phyloP scores from a whole-genome alignment of 2,888 invertebrate genomes.

The Bibio marci region DNA sequence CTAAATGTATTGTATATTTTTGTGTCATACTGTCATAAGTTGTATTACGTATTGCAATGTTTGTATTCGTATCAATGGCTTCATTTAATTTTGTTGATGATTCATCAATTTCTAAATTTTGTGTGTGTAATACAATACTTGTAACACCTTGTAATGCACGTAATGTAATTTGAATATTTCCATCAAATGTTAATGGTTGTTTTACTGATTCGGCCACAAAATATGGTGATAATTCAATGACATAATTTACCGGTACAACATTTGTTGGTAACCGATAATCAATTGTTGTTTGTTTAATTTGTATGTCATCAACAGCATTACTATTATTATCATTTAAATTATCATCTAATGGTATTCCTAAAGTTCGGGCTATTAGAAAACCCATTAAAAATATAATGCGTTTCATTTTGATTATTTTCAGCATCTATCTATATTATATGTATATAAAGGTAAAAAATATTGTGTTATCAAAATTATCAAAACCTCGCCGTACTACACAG shows the following conservation, averaged over 20 bases:
- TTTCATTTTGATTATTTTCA: too few relatives aligned
- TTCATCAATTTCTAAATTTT: conserved; percentile 20
- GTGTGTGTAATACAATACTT: conserved; percentile 30
- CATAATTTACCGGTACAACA: not conserved
- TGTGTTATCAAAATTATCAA: too few relatives aligned
- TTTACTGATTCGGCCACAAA: not conserved
- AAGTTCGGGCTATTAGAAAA: too few relatives aligned
- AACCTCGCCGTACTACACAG: too few relatives aligned
- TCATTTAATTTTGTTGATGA: not conserved
- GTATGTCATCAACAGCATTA: too few relatives aligned
- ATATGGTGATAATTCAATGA: not conserved
- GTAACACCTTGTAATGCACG: conserved; percentile 26
- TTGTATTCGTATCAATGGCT: not conserved
- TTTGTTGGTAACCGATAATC: not conserved
- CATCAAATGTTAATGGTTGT: conserved; percentile 6
- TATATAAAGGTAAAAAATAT: too few relatives aligned
- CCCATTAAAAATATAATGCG: too few relatives aligned
- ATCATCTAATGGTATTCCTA: too few relatives aligned
- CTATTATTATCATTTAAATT: too few relatives aligned
- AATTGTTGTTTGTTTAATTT: too few relatives aligned
- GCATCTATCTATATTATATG: too few relatives aligned
- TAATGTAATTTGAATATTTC: conserved; percentile 25
- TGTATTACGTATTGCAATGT: not conserved
- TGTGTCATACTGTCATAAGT: not conserved
- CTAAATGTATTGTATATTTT: not conserved